These are phyloP conservation scores for Ormyrus thymus DNA, from an alignment of 2,888 invertebrate species.

Conservation along the genomic window DNA sequence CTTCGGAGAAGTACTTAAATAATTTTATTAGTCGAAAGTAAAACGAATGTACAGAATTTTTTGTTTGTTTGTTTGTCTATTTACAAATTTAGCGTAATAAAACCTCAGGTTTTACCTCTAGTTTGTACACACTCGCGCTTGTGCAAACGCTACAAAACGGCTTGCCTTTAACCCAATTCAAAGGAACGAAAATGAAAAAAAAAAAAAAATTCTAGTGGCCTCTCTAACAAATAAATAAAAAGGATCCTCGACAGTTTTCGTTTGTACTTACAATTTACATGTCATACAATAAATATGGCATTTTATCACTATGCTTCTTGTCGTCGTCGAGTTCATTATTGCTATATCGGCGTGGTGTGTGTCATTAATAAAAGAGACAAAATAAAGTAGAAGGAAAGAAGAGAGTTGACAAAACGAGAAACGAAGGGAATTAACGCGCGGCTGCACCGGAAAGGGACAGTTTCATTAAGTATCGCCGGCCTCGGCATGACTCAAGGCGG, in stretches of 20 bases:
- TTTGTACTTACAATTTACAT: constrained; percentile 39
- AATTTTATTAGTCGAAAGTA: constrained; percentile 44
- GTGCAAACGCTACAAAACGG: too few species aligned
- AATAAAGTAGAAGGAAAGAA: not conserved
- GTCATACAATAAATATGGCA: constrained; percentile 36
- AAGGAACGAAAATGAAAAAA: not conserved
- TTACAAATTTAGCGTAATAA: too few species aligned
- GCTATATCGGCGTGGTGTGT: not conserved
- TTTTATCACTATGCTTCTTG: constrained; percentile 5
- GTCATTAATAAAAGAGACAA: not conserved
- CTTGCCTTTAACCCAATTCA: not conserved
- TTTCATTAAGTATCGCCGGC: constrained; percentile 5
- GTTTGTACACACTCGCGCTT: too few species aligned
- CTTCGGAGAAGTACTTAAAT: constrained; percentile 25
- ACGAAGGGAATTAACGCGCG: constrained; percentile 2
- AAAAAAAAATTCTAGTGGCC: constrained; percentile 31
- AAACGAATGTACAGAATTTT: constrained; percentile 42
- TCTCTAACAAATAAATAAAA: too few species aligned
- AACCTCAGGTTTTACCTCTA: too few species aligned
- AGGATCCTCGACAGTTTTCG: constrained; percentile 9
- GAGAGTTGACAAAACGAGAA: constrained; percentile 1
- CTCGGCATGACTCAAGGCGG: constrained; percentile 14
- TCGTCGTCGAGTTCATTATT: not conserved
- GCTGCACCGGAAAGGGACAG: constrained; percentile 1
- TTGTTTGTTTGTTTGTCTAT: too few species aligned